phyloP scores from a whole-genome alignment of 92 coral and sea anemone genomes.

The Scolanthus callimorphus region DNA sequence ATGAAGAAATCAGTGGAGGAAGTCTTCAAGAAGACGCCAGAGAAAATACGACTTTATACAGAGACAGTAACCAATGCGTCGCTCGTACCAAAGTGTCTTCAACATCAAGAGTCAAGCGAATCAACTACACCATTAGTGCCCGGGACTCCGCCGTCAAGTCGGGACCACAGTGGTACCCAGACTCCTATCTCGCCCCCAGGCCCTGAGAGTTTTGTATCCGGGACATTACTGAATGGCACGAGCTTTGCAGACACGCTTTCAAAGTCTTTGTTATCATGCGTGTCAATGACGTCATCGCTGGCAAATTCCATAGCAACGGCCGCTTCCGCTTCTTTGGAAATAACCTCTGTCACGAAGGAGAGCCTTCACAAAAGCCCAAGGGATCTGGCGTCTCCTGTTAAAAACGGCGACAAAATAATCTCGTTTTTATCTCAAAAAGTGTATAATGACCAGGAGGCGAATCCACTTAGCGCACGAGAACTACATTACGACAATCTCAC shows the following conservation, averaged over 20 bases:
- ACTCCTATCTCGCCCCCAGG: constrained; percentile 20
- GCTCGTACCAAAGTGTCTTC: constrained; percentile 62
- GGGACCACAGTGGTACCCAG: constrained; percentile 40
- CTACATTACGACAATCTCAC: constrained; percentile 18
- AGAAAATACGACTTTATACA: constrained; percentile 47
- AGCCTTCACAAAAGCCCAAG: constrained; percentile 60
- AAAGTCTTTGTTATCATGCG: constrained; percentile 59
- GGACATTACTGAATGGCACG: constrained; percentile 12
- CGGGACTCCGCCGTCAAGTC: constrained; percentile 73
- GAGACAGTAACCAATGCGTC: constrained; percentile 51
- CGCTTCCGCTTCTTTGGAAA: constrained; percentile 46
- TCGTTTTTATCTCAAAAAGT: constrained; percentile 41
- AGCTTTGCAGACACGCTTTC: constrained; percentile 80
- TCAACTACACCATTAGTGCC: constrained; percentile 54
- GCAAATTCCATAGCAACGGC: constrained; percentile 69
- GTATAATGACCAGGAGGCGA: not conserved
- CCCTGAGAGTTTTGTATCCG: constrained; percentile 7
- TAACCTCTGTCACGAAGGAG: constrained; percentile 56
- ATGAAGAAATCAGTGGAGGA: constrained; percentile 66
- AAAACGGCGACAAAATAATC: constrained; percentile 34
- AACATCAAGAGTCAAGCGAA: constrained; percentile 32
- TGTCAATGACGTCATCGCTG: constrained; percentile 67
- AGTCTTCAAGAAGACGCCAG: constrained; percentile 55
- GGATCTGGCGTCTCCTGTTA: constrained; percentile 53
- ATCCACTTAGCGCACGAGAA: not conserved